A percentile compares a stretch with the other conserved stretches of the same genome.
Evolutionary conservation across 1,140 invertebrate genomes (phyloP).

Genomic region (Drosophila rufa): DNA sequence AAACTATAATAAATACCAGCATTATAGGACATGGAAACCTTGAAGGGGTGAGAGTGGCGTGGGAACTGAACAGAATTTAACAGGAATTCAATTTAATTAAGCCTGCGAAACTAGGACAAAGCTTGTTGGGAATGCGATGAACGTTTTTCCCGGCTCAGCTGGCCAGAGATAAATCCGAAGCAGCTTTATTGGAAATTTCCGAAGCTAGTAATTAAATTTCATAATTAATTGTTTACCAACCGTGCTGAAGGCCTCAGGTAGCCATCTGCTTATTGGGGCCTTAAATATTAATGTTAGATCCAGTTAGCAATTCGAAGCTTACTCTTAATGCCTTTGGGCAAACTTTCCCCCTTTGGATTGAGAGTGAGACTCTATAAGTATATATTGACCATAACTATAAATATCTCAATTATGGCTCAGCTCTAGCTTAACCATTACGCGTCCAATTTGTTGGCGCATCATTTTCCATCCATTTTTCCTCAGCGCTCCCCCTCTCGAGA

Average conservation of each 20-base stretch:
- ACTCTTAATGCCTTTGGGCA: slow-evolving; percentile 11
- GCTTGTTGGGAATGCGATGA: slow-evolving; percentile 13
- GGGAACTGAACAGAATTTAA: slow-evolving; percentile 57
- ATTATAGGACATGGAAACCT: slow-evolving; percentile 37
- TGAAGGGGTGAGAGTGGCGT: slow-evolving; percentile 35
- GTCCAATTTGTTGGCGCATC: slow-evolving; percentile 65
- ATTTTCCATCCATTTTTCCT: slow-evolving; percentile 9
- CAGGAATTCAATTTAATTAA: slow-evolving; percentile 50
- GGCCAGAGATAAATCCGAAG: background rate
- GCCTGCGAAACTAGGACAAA: slow-evolving; percentile 23
- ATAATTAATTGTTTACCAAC: slow-evolving; percentile 11
- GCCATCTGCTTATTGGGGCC: background rate
- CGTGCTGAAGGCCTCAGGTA: background rate
- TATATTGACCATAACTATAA: slow-evolving; percentile 47
- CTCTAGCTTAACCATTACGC: slow-evolving; percentile 43
- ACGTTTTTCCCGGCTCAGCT: slow-evolving; percentile 11
- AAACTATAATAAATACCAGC: slow-evolving; percentile 36
- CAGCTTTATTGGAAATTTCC: slow-evolving; percentile 17
- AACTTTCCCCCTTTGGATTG: slow-evolving; percentile 39
- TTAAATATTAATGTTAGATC: slow-evolving; percentile 1
- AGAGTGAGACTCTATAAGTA: slow-evolving; percentile 3
- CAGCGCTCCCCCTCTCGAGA: background rate
- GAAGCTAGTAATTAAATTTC: slow-evolving; percentile 11
- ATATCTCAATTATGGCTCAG: slow-evolving; percentile 27
- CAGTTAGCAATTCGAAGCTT: slow-evolving; percentile 10